Conservation (phyloP, 2,888 invertebrate genomes). For the Drosophila neutralis region DNA sequence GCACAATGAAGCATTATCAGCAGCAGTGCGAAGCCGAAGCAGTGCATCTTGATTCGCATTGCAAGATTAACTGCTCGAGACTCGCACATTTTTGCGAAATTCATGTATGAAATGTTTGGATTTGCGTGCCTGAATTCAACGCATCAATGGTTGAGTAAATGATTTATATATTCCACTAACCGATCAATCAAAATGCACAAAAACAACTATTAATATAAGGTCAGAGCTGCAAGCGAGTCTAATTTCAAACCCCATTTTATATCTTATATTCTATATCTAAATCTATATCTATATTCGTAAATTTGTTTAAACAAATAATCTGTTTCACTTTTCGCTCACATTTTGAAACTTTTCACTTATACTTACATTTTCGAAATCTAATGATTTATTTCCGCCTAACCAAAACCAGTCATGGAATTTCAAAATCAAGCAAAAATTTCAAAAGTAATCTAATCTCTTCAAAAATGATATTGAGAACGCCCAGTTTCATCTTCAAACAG, state of each 20-base stretch:
- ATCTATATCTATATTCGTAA: too few species aligned
- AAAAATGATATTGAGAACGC: not conserved
- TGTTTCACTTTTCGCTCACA: not conserved
- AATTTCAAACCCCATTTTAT: not conserved
- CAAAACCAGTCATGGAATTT: not conserved
- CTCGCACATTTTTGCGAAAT: slow-evolving; percentile 12
- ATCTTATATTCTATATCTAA: too few species aligned
- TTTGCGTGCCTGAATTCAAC: slow-evolving; percentile 49
- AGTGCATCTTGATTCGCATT: slow-evolving; percentile 41
- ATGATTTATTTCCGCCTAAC: not conserved
- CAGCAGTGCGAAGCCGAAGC: not conserved
- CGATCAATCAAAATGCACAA: slow-evolving; percentile 47
- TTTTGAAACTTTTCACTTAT: not conserved
- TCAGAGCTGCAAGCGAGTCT: not conserved
- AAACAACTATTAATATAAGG: slow-evolving; percentile 3
- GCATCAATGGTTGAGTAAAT: slow-evolving; percentile 57
- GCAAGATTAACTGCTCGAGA: slow-evolving; percentile 44
- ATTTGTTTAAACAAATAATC: not conserved
- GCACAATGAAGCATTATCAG: slow-evolving; percentile 15
- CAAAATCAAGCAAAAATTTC: not conserved
- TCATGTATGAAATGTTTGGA: slow-evolving; percentile 23
- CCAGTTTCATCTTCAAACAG: not conserved
- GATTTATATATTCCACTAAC: slow-evolving; percentile 41
- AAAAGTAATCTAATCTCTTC: not conserved
- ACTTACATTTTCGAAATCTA: not conserved